phyloP scores from a whole-genome alignment of 2,113 vertebrate genomes.

The Siniperca knerii region DNA sequence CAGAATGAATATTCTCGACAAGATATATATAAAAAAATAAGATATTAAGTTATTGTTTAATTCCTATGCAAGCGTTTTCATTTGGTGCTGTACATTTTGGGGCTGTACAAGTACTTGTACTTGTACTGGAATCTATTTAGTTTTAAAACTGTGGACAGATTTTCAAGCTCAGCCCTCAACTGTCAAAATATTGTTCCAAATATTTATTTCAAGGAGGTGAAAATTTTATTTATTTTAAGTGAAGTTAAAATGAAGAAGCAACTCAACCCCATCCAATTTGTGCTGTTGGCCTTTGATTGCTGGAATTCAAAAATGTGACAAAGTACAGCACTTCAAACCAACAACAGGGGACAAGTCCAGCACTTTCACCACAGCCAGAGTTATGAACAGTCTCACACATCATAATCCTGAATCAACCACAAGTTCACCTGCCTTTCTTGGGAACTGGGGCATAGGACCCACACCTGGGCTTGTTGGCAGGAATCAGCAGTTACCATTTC shows the following conservation, averaged over 20 bases:
- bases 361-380: background rate
- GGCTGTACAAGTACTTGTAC: background rate
- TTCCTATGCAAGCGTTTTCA: background rate
- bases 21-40: no score
- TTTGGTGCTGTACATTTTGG: background rate
- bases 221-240: background rate
- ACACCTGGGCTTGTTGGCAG: slow-evolving; percentile 53
- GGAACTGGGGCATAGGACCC: slow-evolving; percentile 30
- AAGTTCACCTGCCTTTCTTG: slow-evolving; percentile 19
- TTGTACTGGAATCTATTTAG: background rate
- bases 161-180: background rate
- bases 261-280: background rate
- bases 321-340: no score
- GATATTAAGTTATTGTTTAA: background rate
- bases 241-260: background rate
- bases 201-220: background rate
- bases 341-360: background rate
- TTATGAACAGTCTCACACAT: slow-evolving; percentile 4
- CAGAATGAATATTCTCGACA: background rate
- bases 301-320: background rate
- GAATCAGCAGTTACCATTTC: background rate
- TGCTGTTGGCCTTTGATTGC: background rate
- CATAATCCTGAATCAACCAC: slow-evolving; percentile 7
- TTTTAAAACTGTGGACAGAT: background rate
- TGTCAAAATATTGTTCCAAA: background rate